phyloP scores from a whole-genome alignment of 53 echinoderm and acorn worm genomes.

The Astropecten irregularis region DNA sequence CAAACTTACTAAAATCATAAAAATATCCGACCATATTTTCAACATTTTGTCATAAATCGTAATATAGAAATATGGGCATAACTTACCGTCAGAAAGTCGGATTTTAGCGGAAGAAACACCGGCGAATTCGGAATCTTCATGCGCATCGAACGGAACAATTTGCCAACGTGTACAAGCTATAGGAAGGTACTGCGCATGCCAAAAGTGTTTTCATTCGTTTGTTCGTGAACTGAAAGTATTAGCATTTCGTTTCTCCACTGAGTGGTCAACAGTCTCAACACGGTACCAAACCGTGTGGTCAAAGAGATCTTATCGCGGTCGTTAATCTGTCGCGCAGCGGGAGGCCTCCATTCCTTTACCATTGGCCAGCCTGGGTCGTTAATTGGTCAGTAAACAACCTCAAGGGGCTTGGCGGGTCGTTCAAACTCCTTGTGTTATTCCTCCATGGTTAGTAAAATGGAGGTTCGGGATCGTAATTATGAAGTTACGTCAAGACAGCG shows the following conservation, averaged over 20 bases:
- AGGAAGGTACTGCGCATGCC: not conserved
- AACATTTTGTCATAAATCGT: not conserved
- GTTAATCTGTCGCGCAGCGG: no score
- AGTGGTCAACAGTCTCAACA: not conserved
- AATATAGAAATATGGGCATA: not conserved
- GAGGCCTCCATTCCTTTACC: no score
- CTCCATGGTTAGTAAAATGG: no score
- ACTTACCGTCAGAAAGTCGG: not conserved
- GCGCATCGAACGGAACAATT: not conserved
- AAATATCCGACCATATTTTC: not conserved
- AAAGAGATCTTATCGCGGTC: no score
- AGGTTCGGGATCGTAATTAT: no score
- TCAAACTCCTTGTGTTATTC: no score
- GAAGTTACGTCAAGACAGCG: no score
- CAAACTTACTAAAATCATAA: not conserved
- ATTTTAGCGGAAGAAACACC: not conserved
- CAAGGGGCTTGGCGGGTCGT: no score
- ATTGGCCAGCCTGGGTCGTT: no score
- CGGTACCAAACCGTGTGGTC: slow-evolving; percentile 8
- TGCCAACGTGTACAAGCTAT: not conserved
- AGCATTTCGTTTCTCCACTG: slow-evolving; percentile 4
- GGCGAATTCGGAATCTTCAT: not conserved
- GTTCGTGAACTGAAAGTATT: not conserved
- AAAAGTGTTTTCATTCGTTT: not conserved
- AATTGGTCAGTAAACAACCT: no score